Percentiles rank a stretch among this genome's conserved stretches.
Evolutionary conservation across 2,797 vertebrate species (phyloP).

Genomic region (Bryconaethiops microstoma): DNA sequence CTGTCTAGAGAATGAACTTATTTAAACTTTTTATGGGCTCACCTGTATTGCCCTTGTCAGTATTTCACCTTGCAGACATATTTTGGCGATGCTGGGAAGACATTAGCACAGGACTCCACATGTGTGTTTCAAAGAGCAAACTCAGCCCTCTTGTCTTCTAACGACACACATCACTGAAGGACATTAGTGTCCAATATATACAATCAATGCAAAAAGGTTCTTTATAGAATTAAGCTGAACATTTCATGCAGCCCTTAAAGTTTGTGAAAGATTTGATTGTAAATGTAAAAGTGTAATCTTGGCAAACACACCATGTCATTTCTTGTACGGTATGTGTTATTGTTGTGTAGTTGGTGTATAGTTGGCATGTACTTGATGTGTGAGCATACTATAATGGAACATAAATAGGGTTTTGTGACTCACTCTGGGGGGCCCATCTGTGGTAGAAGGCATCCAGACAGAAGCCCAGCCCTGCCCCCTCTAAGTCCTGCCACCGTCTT

Average conservation of each 20-base stretch:
- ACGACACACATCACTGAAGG: background rate
- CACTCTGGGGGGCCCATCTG: slow-evolving; percentile 56
- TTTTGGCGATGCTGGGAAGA: background rate
- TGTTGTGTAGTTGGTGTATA: background rate
- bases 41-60: background rate
- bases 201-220: background rate
- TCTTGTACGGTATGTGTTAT: background rate
- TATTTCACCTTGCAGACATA: background rate
- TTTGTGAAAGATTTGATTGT: background rate
- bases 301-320: background rate
- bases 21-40: background rate
- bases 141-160: background rate
- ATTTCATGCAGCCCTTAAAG: background rate
- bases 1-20: background rate
- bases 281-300: background rate
- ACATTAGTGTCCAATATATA: background rate
- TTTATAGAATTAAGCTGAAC: background rate
- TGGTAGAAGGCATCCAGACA: slow-evolving; percentile 47
- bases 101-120: background rate
- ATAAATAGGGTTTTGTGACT: slow-evolving; percentile 51
- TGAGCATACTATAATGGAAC: slow-evolving; percentile 37
- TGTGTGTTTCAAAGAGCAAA: background rate
- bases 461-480: slow-evolving; percentile 39
- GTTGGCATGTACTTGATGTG: slow-evolving; percentile 20
- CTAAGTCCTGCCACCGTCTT: slow-evolving; percentile 16